phyloP scores from a whole-genome alignment of 30 jellyfish, hydroid and myxozoan species.

The Sanderia malayensis region DNA sequence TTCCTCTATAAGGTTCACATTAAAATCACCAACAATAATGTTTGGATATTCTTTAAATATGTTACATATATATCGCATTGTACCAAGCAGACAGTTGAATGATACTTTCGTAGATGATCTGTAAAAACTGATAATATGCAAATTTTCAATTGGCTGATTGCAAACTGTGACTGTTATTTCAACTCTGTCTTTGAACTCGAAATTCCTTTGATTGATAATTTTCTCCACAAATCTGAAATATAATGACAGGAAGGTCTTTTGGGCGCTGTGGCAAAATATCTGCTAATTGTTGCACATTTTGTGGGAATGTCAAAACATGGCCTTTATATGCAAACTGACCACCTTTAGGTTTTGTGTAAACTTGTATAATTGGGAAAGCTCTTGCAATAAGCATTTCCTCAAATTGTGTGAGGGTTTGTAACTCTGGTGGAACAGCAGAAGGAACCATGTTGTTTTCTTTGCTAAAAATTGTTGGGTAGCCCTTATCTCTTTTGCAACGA shows the following conservation, averaged over 20 bases:
- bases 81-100: too few relatives aligned
- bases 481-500: conserved; percentile 42
- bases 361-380: conserved; percentile 46
- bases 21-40: too few relatives aligned
- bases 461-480: conserved; percentile 25
- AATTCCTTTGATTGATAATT: conserved; percentile 10
- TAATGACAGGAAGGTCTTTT: conserved; percentile 52
- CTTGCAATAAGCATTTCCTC: conserved; percentile 65
- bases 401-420: conserved; percentile 39
- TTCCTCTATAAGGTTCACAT: too few relatives aligned
- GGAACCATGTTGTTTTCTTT: conserved; percentile 51
- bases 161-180: too few relatives aligned
- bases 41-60: too few relatives aligned
- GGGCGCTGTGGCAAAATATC: conserved; percentile 37
- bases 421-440: conserved; percentile 57
- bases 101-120: too few relatives aligned
- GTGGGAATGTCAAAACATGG: conserved; percentile 52
- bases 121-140: too few relatives aligned
- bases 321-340: conserved; percentile 62
- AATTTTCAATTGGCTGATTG: too few relatives aligned
- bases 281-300: conserved; percentile 45
- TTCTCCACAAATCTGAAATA: conserved; percentile 19
- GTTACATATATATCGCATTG: too few relatives aligned
- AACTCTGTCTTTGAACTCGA: conserved; percentile 21
- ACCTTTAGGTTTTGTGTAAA: conserved; percentile 48